phyloP scores from a whole-genome alignment of 2,113 vertebrate genomes.

The Raphicerus campestris region DNA sequence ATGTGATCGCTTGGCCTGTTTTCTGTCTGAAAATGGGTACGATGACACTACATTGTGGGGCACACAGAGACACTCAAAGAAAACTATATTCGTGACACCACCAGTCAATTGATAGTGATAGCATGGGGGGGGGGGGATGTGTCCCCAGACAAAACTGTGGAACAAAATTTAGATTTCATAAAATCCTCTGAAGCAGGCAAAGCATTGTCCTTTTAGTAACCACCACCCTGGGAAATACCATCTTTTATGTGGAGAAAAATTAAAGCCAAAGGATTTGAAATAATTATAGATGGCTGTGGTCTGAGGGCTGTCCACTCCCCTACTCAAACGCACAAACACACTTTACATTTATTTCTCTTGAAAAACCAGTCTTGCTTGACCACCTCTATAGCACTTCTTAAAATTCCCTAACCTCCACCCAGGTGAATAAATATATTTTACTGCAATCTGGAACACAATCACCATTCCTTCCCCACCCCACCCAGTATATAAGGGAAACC shows the following conservation, averaged over 20 bases:
- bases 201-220: not conserved
- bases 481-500: not conserved
- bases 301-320: not conserved
- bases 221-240: not conserved
- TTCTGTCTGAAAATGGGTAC: not conserved
- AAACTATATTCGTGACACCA: not conserved
- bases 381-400: not conserved
- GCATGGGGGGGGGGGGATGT: fast-evolving
- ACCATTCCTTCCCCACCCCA: not conserved
- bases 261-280: not conserved
- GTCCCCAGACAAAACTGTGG: not conserved
- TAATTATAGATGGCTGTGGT: not conserved
- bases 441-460: no score
- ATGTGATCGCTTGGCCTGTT: not conserved
- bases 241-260: not conserved
- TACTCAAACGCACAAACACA: not conserved
- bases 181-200: no score
- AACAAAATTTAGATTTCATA: not conserved
- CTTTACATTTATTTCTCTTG: not conserved
- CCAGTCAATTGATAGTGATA: not conserved
- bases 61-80: not conserved
- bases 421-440: not conserved
- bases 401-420: not conserved
- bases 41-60: not conserved
- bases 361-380: not conserved